Conservation (phyloP, 2,888 invertebrate genomes). For the Scaptodrosophila latifasciaeformis region DNA sequence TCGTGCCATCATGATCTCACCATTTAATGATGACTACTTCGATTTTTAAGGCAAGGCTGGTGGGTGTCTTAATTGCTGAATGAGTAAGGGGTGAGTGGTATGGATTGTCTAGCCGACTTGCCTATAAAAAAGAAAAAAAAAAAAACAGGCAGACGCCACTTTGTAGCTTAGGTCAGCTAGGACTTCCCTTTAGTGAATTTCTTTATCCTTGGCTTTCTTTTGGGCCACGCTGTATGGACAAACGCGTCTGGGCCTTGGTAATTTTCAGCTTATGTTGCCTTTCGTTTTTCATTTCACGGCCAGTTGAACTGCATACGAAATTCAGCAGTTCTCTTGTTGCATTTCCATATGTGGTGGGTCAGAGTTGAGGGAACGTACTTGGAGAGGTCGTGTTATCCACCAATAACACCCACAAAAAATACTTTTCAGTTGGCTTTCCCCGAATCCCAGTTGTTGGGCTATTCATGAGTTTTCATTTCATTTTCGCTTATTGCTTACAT, state of each 20-base stretch:
- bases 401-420: conserved; percentile 48
- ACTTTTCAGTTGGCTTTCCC: conserved; percentile 39
- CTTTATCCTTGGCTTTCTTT: too few relatives aligned
- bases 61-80: too few relatives aligned
- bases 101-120: not conserved
- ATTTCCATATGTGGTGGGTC: not conserved
- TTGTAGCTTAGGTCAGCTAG: not conserved
- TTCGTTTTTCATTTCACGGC: conserved; percentile 59
- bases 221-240: not conserved
- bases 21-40: conserved; percentile 11
- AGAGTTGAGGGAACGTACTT: conserved; percentile 14
- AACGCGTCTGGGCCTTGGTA: conserved; percentile 21
- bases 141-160: not conserved
- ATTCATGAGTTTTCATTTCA: conserved; percentile 70
- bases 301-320: conserved; percentile 42
- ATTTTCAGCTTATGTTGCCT: conserved; percentile 49
- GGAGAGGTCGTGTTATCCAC: conserved; percentile 13
- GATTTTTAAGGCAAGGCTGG: too few relatives aligned
- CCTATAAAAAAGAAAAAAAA: not conserved
- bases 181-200: too few relatives aligned
- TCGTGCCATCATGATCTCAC: not conserved
- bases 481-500: conserved; percentile 65
- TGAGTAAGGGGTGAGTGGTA: not conserved
- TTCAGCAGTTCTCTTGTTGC: not conserved
- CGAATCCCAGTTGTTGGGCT: conserved; percentile 17